These are phyloP conservation scores for Leucoma salicis DNA, from an alignment of 2,888 invertebrate species.

Conservation along the genomic window DNA sequence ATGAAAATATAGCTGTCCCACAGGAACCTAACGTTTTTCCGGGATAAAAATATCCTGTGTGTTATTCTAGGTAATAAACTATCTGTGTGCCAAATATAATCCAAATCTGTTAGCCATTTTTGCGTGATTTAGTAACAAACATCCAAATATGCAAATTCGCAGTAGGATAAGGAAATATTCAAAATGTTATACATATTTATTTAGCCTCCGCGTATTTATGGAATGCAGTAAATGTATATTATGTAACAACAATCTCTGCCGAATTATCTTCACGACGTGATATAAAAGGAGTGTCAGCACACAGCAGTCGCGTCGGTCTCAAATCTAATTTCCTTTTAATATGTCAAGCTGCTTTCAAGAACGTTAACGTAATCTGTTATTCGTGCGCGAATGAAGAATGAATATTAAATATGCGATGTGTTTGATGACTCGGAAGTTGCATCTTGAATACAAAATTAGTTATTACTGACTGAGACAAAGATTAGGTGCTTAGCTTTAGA, in stretches of 20 bases:
- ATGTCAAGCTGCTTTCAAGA: constrained; percentile 27
- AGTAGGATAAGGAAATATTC: background rate
- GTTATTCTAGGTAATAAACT: too few species aligned
- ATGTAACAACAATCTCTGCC: background rate
- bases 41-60: too few species aligned
- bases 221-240: background rate
- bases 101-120: too few species aligned
- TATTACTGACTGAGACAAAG: too few species aligned
- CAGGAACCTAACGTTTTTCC: too few species aligned
- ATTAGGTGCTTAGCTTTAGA: too few species aligned
- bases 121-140: too few species aligned
- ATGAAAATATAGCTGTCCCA: too few species aligned
- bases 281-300: constrained; percentile 17
- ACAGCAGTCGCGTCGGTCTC: constrained; percentile 18
- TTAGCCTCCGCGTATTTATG: background rate
- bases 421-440: constrained; percentile 1
- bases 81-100: too few species aligned
- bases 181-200: background rate
- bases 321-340: constrained; percentile 44
- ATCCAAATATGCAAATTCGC: too few species aligned
- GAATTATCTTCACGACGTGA: background rate
- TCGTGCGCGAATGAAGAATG: constrained; percentile 20
- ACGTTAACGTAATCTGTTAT: constrained; percentile 33
- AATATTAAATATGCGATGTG: constrained; percentile 8
- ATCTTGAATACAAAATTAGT: background rate